Percentiles rank a stretch among this genome's conserved stretches.
These are phyloP conservation scores for Parus major DNA, from an alignment of 2,113 vertebrate genomes.

Conservation along the genomic window DNA sequence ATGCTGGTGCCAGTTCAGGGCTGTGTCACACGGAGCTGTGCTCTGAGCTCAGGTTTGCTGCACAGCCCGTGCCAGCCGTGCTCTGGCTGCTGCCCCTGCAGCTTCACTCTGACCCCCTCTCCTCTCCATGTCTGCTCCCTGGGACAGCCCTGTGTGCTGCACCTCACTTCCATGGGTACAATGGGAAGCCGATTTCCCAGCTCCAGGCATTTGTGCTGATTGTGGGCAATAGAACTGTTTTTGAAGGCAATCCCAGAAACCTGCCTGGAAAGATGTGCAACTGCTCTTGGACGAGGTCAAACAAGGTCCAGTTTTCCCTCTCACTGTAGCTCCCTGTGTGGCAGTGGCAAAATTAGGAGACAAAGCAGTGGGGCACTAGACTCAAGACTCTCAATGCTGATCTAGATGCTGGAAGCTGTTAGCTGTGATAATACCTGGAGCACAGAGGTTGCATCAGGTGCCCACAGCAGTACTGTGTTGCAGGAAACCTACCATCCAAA, in stretches of 20 bases:
- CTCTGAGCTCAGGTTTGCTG: fast-evolving
- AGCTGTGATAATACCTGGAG: not conserved
- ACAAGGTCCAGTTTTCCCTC: not conserved
- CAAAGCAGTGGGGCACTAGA: not conserved
- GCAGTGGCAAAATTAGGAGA: not conserved
- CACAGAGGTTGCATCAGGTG: not conserved
- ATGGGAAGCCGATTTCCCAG: not conserved
- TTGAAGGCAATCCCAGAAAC: not conserved
- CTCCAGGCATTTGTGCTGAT: not conserved
- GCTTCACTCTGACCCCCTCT: not conserved
- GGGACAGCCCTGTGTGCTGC: not conserved
- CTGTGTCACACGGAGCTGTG: fast-evolving
- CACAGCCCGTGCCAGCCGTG: fast-evolving
- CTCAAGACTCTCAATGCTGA: not conserved
- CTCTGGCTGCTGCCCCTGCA: fast-evolving
- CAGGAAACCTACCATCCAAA: not conserved
- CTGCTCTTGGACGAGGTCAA: not conserved
- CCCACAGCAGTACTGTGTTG: not conserved
- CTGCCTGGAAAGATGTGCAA: not conserved
- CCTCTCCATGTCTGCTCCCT: not conserved
- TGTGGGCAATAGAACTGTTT: not conserved
- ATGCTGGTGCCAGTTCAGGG: not conserved
- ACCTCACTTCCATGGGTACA: not conserved
- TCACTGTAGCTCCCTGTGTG: not conserved
- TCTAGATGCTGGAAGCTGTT: not conserved